phyloP scores from a whole-genome alignment of 1,140 invertebrate species.

The Cydia fagiglandana region DNA sequence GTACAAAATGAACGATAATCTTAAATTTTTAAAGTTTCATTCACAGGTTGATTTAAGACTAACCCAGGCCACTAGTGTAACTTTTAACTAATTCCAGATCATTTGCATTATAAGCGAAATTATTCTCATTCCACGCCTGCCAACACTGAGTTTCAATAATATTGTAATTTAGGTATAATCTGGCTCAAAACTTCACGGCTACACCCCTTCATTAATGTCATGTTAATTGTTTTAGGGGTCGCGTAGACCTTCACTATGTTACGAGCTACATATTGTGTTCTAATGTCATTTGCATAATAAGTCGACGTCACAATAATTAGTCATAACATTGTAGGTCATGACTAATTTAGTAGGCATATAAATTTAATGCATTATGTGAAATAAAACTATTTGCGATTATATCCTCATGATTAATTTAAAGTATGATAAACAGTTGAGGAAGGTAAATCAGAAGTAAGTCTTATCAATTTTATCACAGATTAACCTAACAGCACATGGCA shows the following conservation, averaged over 20 bases:
- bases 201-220: neutral
- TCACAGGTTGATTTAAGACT: neutral
- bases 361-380: too few species aligned
- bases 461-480: slow-evolving; percentile 4
- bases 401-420: too few species aligned
- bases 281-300: too few species aligned
- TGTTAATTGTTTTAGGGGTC: neutral
- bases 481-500: neutral
- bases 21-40: too few species aligned
- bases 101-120: slow-evolving; percentile 28
- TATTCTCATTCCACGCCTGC: neutral
- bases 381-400: too few species aligned
- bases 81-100: slow-evolving; percentile 24
- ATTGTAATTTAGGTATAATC: slow-evolving; percentile 2
- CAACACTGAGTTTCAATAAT: slow-evolving; percentile 7
- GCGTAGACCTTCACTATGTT: neutral
- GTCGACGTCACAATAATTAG: too few species aligned
- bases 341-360: too few species aligned
- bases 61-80: slow-evolving; percentile 9
- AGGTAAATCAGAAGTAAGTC: too few species aligned
- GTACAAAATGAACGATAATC: too few species aligned
- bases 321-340: too few species aligned
- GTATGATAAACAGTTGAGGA: too few species aligned
- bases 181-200: neutral
- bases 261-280: neutral